Conservation (phyloP, 1,140 invertebrate species). For the Heliconius hewitsoni region DNA sequence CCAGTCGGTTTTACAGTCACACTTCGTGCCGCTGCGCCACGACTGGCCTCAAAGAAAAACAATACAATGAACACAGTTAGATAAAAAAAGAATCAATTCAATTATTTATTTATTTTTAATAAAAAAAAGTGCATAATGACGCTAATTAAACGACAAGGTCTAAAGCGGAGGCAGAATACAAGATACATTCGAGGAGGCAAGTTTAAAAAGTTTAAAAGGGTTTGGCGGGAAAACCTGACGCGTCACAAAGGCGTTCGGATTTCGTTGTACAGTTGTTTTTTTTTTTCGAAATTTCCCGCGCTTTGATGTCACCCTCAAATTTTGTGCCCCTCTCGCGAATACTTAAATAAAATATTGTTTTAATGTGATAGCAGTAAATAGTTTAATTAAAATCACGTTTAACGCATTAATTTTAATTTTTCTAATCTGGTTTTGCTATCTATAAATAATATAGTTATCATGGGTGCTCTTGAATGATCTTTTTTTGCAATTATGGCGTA, state of each 20-base stretch:
- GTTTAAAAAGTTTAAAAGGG: conserved; percentile 39
- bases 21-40: too few species aligned
- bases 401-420: neutral
- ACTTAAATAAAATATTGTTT: conserved; percentile 42
- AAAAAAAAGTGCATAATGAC: conserved; percentile 26
- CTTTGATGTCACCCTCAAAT: conserved; percentile 69
- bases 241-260: conserved; percentile 41
- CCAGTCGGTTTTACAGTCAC: too few species aligned
- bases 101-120: conserved; percentile 5
- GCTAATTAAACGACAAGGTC: conserved; percentile 23
- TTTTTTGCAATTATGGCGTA: neutral
- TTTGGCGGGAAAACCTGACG: conserved; percentile 32
- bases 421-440: neutral
- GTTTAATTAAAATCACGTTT: conserved; percentile 22
- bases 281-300: conserved; percentile 52
- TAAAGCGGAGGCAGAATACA: conserved; percentile 25
- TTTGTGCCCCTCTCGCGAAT: conserved; percentile 50
- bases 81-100: neutral
- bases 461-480: neutral
- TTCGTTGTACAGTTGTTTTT: conserved; percentile 45
- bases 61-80: neutral
- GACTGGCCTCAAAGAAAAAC: neutral
- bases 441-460: neutral
- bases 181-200: conserved; percentile 34
- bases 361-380: conserved; percentile 32